Percentiles rank a stretch among this genome's conserved stretches.
Conservation (phyloP, 2,888 invertebrate species). For the Itoplectis maculator region DNA sequence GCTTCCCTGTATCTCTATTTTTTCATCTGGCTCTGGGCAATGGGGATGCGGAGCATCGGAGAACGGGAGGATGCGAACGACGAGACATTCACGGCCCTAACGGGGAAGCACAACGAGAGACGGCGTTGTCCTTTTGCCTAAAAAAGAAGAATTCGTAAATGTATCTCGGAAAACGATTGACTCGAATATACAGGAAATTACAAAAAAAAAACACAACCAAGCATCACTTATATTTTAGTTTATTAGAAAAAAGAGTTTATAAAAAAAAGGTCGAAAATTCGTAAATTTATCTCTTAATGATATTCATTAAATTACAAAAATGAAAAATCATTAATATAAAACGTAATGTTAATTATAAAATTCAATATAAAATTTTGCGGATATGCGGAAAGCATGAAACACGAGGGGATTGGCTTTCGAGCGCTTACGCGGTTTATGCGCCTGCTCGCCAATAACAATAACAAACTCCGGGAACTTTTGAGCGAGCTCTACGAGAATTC, state of each 20-base stretch:
- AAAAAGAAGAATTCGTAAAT: slow-evolving; percentile 4
- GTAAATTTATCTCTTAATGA: background rate
- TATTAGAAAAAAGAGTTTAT: no score
- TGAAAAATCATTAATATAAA: no score
- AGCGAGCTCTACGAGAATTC: slow-evolving; percentile 28
- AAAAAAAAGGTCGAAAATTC: no score
- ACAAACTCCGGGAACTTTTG: slow-evolving; percentile 26
- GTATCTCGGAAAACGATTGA: background rate
- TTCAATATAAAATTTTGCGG: no score
- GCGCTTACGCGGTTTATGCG: slow-evolving; percentile 30
- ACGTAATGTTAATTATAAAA: no score
- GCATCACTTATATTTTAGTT: background rate
- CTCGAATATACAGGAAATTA: no score
- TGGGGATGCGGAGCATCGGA: slow-evolving; percentile 24
- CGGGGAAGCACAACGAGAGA: background rate
- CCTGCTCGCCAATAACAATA: background rate
- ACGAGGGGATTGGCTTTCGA: slow-evolving; percentile 55
- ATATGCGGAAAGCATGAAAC: no score
- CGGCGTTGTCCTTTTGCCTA: background rate
- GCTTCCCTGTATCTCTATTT: slow-evolving; percentile 19
- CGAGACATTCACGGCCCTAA: background rate
- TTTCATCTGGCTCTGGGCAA: slow-evolving; percentile 19
- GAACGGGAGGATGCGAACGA: slow-evolving; percentile 51
- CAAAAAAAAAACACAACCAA: background rate
- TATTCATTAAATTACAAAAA: no score